Percentiles rank a stretch among this genome's conserved stretches.
These are phyloP conservation scores for Nymphalis polychloros DNA, from an alignment of 2,888 invertebrate species.

Conservation along the genomic window DNA sequence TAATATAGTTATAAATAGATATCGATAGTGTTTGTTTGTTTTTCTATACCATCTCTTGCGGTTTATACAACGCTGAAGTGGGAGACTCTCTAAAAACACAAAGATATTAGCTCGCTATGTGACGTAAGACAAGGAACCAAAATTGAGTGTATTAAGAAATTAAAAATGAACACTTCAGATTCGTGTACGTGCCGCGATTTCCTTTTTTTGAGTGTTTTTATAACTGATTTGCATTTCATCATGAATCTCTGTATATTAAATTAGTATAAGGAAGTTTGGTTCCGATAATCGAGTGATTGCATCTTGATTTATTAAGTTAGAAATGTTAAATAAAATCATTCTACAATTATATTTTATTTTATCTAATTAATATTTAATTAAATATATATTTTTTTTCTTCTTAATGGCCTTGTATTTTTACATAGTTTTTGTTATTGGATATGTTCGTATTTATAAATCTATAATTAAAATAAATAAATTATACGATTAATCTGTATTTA, in stretches of 20 bases:
- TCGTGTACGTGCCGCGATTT: not conserved
- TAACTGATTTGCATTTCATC: slow-evolving; percentile 12
- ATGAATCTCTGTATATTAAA: slow-evolving; percentile 6
- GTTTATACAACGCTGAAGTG: slow-evolving; percentile 33
- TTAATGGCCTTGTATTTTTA: too few species aligned
- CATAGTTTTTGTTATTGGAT: too few species aligned
- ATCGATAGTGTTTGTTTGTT: not conserved
- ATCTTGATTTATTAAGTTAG: not conserved
- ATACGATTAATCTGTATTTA: too few species aligned
- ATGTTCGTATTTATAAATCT: too few species aligned
- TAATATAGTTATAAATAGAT: too few species aligned
- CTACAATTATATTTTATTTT: not conserved
- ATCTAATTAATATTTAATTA: too few species aligned
- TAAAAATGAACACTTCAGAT: slow-evolving; percentile 9
- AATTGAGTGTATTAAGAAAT: slow-evolving; percentile 21
- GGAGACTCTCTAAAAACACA: slow-evolving; percentile 61
- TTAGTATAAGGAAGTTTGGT: slow-evolving; percentile 14
- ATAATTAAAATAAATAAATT: too few species aligned
- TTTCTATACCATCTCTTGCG: not conserved
- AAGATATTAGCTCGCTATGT: slow-evolving; percentile 60
- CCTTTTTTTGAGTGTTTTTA: slow-evolving; percentile 1
- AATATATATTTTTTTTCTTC: too few species aligned
- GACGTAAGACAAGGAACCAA: slow-evolving; percentile 56
- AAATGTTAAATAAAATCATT: not conserved
- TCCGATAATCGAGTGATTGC: slow-evolving; percentile 6